Conservation (phyloP, 2,888 invertebrate genomes). For the Brachyptera risi region DNA sequence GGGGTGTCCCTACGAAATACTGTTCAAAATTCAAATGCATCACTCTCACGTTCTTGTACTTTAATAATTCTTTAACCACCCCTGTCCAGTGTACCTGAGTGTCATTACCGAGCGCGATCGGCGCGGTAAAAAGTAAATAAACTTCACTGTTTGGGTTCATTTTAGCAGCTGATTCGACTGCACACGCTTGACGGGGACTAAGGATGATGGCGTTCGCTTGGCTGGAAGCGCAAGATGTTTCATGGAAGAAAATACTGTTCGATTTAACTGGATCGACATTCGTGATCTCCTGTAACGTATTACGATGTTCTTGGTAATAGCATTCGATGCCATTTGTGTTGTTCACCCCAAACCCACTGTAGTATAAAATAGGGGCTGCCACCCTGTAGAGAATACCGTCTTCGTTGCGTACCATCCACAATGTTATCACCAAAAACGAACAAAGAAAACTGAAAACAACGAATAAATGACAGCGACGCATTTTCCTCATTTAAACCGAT, state of each 20-base stretch:
- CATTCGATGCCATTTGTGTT: conserved; percentile 20
- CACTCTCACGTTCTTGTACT: conserved; percentile 41
- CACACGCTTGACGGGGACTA: conserved; percentile 49
- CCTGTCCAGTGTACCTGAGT: conserved; percentile 28
- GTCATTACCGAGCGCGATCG: conserved; percentile 41
- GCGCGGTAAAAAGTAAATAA: conserved; percentile 53
- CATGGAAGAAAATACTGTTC: conserved; percentile 58
- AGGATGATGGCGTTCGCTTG: conserved; percentile 39
- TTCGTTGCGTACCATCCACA: conserved; percentile 9
- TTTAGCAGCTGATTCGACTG: conserved; percentile 62
- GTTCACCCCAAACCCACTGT: background rate
- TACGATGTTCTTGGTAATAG: conserved; percentile 18
- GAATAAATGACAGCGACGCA: background rate
- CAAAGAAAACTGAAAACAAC: background rate
- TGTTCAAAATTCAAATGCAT: conserved; percentile 25
- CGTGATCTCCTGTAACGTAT: conserved; percentile 11
- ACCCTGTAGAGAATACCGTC: conserved; percentile 13
- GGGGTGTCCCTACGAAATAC: conserved; percentile 48
- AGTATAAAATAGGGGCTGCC: conserved; percentile 12
- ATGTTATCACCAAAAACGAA: conserved; percentile 15
- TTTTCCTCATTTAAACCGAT: background rate
- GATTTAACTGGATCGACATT: background rate
- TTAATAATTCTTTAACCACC: conserved; percentile 40
- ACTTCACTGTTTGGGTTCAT: conserved; percentile 56
- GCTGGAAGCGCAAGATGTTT: conserved; percentile 55